Conservation (phyloP, 1,140 invertebrate genomes). For the Apis laboriosa region DNA sequence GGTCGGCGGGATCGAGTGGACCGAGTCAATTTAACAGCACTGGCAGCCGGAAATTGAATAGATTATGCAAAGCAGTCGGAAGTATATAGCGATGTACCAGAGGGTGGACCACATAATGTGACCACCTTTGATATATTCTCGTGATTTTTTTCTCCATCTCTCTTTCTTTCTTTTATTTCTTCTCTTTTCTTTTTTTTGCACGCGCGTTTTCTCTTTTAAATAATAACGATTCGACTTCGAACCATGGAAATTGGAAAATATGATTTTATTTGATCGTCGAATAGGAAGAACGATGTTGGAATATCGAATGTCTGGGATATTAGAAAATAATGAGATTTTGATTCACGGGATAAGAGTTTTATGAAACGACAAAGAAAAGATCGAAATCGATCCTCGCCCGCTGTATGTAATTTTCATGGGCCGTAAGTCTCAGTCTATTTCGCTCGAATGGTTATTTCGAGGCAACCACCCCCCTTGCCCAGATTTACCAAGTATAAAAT, state of each 20-base stretch:
- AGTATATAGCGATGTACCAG: background rate
- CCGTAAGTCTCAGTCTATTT: background rate
- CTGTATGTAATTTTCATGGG: slow-evolving; percentile 17
- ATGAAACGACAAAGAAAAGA: slow-evolving; percentile 7
- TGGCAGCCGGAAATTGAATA: background rate
- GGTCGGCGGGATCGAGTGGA: too few relatives aligned
- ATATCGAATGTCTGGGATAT: slow-evolving; percentile 2
- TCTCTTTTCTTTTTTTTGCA: too few relatives aligned
- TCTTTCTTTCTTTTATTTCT: too few relatives aligned
- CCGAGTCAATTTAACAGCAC: background rate
- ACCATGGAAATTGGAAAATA: background rate
- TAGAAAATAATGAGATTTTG: slow-evolving; percentile 1
- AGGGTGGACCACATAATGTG: too few relatives aligned
- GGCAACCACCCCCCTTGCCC: background rate
- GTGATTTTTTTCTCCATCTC: too few relatives aligned
- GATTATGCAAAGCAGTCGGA: background rate
- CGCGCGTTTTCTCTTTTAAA: too few relatives aligned
- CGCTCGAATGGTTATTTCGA: background rate
- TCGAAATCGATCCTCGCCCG: background rate
- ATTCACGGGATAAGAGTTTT: slow-evolving; percentile 11
- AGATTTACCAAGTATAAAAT: background rate
- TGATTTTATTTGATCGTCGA: background rate
- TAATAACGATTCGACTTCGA: background rate
- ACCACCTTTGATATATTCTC: too few relatives aligned
- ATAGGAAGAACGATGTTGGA: background rate